These are phyloP conservation scores for Oreochromis mossambicus DNA, from an alignment of 2,797 vertebrate species.

Conservation along the genomic window DNA sequence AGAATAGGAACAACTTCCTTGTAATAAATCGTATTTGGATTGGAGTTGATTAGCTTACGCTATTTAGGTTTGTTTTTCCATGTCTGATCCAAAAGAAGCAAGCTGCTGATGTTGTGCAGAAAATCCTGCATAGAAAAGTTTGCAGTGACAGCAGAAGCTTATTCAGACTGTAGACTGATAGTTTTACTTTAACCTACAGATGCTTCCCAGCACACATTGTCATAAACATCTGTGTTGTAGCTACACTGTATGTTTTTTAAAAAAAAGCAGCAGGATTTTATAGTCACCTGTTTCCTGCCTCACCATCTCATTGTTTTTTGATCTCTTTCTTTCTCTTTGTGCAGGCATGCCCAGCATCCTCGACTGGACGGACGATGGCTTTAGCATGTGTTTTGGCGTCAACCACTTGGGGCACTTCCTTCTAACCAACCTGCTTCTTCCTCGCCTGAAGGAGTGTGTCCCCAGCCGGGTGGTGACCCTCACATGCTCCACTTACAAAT, in stretches of 20 bases:
- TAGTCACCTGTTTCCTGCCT: neutral
- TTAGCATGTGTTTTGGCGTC: slow-evolving; percentile 82
- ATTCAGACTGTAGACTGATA: neutral
- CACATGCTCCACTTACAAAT: slow-evolving; percentile 81
- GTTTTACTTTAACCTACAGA: neutral
- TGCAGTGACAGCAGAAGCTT: neutral
- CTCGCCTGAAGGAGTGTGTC: slow-evolving; percentile 71
- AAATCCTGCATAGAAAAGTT: neutral
- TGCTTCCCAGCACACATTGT: fast-evolving
- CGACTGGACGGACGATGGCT: slow-evolving; percentile 81
- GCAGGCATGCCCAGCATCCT: slow-evolving; percentile 78
- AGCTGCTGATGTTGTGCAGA: neutral
- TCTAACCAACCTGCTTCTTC: slow-evolving; percentile 78
- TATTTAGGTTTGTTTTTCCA: fast-evolving
- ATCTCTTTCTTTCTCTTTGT: neutral
- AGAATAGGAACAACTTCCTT: neutral
- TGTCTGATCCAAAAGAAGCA: neutral
- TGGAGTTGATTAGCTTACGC: fast-evolving
- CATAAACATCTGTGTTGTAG: neutral
- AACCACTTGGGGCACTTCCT: slow-evolving; percentile 85
- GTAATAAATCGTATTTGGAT: fast-evolving
- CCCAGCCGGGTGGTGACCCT: slow-evolving; percentile 79
- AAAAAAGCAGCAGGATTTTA: neutral
- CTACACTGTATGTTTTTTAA: neutral
- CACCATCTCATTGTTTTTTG: neutral